phyloP scores from a whole-genome alignment of 2,888 invertebrate species.

The Ectobius pallidus region DNA sequence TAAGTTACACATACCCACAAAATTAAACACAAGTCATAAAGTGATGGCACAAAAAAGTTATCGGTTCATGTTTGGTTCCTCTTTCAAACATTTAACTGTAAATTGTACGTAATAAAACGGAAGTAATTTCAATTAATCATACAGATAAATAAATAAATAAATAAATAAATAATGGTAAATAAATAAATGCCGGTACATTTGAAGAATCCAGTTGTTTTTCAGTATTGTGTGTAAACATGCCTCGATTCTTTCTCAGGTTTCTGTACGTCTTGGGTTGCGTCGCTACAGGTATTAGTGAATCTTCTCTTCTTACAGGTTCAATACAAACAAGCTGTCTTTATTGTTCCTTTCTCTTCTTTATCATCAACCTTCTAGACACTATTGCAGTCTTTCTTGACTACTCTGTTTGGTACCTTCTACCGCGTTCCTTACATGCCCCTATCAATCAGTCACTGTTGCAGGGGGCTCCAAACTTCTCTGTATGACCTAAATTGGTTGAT shows the following conservation, averaged over 20 bases:
- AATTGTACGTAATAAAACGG: too few relatives aligned
- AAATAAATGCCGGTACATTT: too few relatives aligned
- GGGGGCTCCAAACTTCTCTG: background rate
- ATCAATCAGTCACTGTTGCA: background rate
- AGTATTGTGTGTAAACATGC: background rate
- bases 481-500: too few relatives aligned
- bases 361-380: conserved; percentile 6
- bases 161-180: too few relatives aligned
- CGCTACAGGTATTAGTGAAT: background rate
- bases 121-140: too few relatives aligned
- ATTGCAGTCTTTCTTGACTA: background rate
- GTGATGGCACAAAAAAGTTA: too few relatives aligned
- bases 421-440: background rate
- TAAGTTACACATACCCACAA: too few relatives aligned
- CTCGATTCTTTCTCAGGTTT: background rate
- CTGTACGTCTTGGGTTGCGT: background rate
- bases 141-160: too few relatives aligned
- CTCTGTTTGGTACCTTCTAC: background rate
- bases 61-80: too few relatives aligned
- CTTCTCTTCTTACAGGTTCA: background rate
- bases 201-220: too few relatives aligned
- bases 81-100: too few relatives aligned
- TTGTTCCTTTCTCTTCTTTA: conserved; percentile 1
- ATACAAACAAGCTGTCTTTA: background rate
- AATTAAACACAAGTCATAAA: too few relatives aligned